Base-by-base conservation (phyloP, 2,113 vertebrate genomes). In the Pungitius pungitius region DNA sequence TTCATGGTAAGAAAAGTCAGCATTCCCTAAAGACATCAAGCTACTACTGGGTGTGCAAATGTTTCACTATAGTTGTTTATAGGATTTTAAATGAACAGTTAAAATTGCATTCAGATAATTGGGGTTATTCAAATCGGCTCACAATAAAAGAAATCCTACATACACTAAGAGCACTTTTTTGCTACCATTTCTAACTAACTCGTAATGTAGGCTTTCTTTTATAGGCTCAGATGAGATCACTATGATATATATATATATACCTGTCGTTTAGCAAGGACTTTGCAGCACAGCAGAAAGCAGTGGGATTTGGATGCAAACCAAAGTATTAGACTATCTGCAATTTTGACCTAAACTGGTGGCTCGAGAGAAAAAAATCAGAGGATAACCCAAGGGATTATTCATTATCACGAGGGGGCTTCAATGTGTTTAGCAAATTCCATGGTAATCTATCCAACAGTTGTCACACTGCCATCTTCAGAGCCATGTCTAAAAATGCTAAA, bases 1-100 rank as follows among this genome's bases (percentile, higher is more conserved):
- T 57, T 74, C 51, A 74, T 71, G 73, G 57, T 24, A 59, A 43
- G 18, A 58, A 39, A 20, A 18, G 7, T n/a, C 26, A 26, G 37
- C 24, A 30, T 61, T 68, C 58, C 15, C 55, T 15, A 6, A 58
- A 62, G 57, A 35, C 64, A 61, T 59, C 58, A 42, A 60, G 24
- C 35, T 62, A 11, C 15, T 49, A 56, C 49, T 20, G 12, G 9
- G 11, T 56, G 11, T 30, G 37, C 12, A 69, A 1, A 12, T 17
- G 35, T 58, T 59, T 27, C 43, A 20, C 6, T 35, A 9, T 51
- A 69, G 40, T n/a, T 30, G 15, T 62, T 42, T 20, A 59, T 37
- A 39, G 4, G 1, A 17, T 52, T 60, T 14, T 43, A 40, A 17
- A 24, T 20, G 17, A 7, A 59, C 22, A 15, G 11, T 14, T 11